Conservation (phyloP, 2,888 invertebrate genomes). For the Sarcophaga caerulescens region DNA sequence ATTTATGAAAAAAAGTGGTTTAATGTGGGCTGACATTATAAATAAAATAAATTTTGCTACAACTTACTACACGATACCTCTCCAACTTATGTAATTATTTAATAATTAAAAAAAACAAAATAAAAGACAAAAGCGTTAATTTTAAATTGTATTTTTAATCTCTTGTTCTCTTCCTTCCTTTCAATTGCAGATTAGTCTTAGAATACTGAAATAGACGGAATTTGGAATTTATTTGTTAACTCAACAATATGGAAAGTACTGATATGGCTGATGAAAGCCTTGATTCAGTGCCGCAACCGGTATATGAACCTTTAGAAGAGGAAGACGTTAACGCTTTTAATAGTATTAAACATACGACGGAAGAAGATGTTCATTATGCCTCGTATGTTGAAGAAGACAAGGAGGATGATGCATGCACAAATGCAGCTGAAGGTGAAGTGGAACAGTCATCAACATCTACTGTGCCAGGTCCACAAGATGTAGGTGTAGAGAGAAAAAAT, state of each 20-base stretch:
- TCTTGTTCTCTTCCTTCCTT: background rate
- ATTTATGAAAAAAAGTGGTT: slow-evolving; percentile 43
- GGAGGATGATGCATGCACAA: slow-evolving; percentile 10
- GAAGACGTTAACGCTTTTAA: slow-evolving; percentile 16
- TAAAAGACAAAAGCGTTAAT: background rate
- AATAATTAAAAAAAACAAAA: slow-evolving; percentile 11
- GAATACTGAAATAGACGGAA: background rate
- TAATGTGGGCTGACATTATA: slow-evolving; percentile 57
- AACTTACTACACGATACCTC: slow-evolving; percentile 27
- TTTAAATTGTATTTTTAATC: slow-evolving; percentile 20
- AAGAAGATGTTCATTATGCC: slow-evolving; percentile 32
- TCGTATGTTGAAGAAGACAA: slow-evolving; percentile 27
- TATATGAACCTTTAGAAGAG: slow-evolving; percentile 70
- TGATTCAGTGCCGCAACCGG: slow-evolving; percentile 72
- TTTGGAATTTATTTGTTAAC: background rate
- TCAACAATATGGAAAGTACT: slow-evolving; percentile 51
- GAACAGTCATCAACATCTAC: background rate
- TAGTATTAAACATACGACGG: slow-evolving; percentile 25
- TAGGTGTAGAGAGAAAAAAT: background rate
- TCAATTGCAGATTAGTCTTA: slow-evolving; percentile 40
- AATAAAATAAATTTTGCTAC: slow-evolving; percentile 30
- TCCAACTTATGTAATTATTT: slow-evolving; percentile 63
- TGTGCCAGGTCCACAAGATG: background rate
- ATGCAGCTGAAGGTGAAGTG: background rate
- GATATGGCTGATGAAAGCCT: slow-evolving; percentile 36